Base-by-base conservation (phyloP, 2,797 vertebrate genomes). In the Malacoctenus gilli region DNA sequence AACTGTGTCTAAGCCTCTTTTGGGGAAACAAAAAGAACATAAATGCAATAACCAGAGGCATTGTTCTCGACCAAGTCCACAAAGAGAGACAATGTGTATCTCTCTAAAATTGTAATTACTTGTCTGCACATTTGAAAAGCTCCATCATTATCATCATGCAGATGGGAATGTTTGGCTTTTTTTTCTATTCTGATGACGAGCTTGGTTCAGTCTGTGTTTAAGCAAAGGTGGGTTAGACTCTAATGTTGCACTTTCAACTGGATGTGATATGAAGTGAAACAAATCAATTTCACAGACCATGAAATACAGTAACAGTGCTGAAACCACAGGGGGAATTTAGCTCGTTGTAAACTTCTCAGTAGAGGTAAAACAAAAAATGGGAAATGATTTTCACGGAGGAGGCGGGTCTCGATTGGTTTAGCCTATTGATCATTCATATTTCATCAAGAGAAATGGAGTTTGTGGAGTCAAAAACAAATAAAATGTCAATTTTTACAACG, bases 211-310 rank as follows among this genome's bases (percentile, higher is more conserved):
- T 77, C 73, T 68, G 70, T 85, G 81, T 82, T 86, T 85, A 86
- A 82, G 76, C 53, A 79, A 76, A 84, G 59, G 68, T 72, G 86
- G 82, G 85, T 85, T 79, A 58, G 74, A 77, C 71, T 83, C 78
- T 66, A 75, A 70, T 59, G 37, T 75, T 79, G 72, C 72, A 82
- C 82, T 83, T 87, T 88, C 75, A 82, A 86, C 82, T 84, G 69
- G 62, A 89, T 87, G 85, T 86, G 83, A 87, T 84, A 79, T 82
- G 78, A 86, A 89, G 85, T 88, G 85, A 90, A 88, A 87, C 87
- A 85, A 89, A 90, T 89, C 85, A 84, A 87, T 88, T 89, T 89
- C 85, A 88, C 84, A 89, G 83, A 85, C 83, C 87, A 85, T 87
- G 89, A 88, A 88, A 86, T 87, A 89, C 86, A 86, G 87, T 83